A percentile compares a stretch with the other conserved stretches of the same genome.
Evolutionary conservation across 2,113 vertebrate genomes (phyloP).

Genomic region (Geococcyx californianus): DNA sequence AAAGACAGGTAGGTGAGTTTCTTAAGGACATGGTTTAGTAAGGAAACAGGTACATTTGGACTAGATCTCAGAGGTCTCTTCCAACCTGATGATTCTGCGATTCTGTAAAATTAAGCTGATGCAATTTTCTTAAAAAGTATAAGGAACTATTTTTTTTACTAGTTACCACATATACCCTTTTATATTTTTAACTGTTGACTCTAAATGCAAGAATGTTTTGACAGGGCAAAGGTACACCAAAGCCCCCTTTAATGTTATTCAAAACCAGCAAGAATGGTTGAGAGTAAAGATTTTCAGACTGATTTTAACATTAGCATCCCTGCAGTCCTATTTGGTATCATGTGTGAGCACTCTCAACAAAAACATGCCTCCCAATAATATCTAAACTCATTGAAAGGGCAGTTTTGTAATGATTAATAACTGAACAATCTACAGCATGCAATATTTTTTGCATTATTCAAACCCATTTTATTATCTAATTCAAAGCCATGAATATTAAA

Average conservation of each 20-base stretch:
- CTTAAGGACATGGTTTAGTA: no score
- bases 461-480: background rate
- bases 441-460: background rate
- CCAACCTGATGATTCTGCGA: no score
- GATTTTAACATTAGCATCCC: background rate
- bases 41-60: no score
- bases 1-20: no score
- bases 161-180: background rate
- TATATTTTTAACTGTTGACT: background rate
- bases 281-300: background rate
- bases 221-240: background rate
- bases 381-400: background rate
- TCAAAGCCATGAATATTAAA: background rate
- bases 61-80: no score
- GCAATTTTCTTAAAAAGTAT: background rate
- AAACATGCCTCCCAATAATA: background rate
- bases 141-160: background rate
- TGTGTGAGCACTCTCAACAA: background rate
- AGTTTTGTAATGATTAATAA: background rate
- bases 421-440: background rate
- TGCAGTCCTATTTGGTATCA: background rate
- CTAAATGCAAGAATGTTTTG: background rate
- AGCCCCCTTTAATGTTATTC: background rate
- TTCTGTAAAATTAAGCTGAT: background rate
- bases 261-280: background rate